Base-by-base conservation (phyloP, 2,113 vertebrate genomes). In the Gadus chalcogrammus region DNA sequence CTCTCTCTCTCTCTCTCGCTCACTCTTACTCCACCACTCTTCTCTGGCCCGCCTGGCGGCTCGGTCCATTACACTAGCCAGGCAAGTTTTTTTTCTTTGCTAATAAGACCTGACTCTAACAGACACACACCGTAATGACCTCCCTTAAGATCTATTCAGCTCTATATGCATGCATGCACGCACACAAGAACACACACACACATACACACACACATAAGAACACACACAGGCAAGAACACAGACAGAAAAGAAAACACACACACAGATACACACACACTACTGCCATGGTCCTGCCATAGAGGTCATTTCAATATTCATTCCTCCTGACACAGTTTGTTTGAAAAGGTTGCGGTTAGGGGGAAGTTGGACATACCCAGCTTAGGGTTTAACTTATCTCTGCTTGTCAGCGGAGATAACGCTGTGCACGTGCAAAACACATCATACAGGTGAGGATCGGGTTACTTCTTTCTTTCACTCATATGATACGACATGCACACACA, bases 91-190 rank as follows among this genome's bases (percentile, higher is more conserved):
- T 84, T 75, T 69, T 56, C 28, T 17, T 56, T 24, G 18, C 74
- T 82, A 76, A 82, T 72, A 87, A 83, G 65, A 78, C 16, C 35
- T 15, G 64, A 76, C 78, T 77, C 70, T 80, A 67, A 64, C 61
- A 80, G 77, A 87, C 73, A 79, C 69, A 82, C 81, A 82, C 84
- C 79, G 84, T 91, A 89, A 89, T 87, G 82, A 89, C 78, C 76
- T 91, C 88, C 88, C 86, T 85, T 73, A 88, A 86, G 88, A 88
- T 76, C 69, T 70, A 27, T 62, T 69, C 73, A 60, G 61, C 65
- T 53, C 48, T 65, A 71, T 56, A 35, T n/a, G 15, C 62, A 35
- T 11, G 17, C 28, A 35, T 56, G 35, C 18, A 18, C 67, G 35
- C 24, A 35, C 27, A n/a, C 66, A 59, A 16, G 28, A 16, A 59